Evolutionary conservation across 2,888 invertebrate genomes (phyloP).

Genomic region (Lasioglossum vierecki): DNA sequence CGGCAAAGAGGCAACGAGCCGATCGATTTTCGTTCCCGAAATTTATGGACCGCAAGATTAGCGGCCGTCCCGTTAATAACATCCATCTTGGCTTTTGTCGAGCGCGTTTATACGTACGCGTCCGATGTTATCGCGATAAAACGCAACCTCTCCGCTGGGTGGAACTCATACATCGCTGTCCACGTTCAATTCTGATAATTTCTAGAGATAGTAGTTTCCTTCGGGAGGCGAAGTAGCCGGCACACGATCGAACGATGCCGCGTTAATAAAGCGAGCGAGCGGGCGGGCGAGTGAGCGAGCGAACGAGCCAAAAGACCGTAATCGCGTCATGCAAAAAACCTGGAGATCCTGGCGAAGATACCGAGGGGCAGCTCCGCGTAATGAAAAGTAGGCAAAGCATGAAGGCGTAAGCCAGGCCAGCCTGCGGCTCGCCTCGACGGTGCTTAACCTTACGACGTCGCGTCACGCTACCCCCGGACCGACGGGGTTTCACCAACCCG

Average conservation of each 20-base stretch:
- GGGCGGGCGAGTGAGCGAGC: neutral
- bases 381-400: constrained; percentile 62
- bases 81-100: constrained; percentile 21
- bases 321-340: constrained; percentile 60
- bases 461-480: constrained; percentile 66
- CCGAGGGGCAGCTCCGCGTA: constrained; percentile 37
- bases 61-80: constrained; percentile 36
- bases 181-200: constrained; percentile 49
- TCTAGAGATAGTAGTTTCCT: constrained; percentile 40
- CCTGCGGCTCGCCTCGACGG: constrained; percentile 33
- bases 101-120: constrained; percentile 25
- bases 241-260: constrained; percentile 43
- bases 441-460: constrained; percentile 72
- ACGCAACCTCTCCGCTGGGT: constrained; percentile 22
- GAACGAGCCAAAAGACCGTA: constrained; percentile 40
- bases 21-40: constrained; percentile 7
- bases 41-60: constrained; percentile 6
- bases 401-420: constrained; percentile 39
- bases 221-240: constrained; percentile 38
- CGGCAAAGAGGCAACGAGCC: neutral
- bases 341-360: constrained; percentile 55
- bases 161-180: constrained; percentile 38
- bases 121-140: constrained; percentile 8
- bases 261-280: constrained; percentile 47
- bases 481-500: constrained; percentile 35